Base-by-base conservation (phyloP, 2,888 invertebrate genomes). In the Drosophila formosana region DNA sequence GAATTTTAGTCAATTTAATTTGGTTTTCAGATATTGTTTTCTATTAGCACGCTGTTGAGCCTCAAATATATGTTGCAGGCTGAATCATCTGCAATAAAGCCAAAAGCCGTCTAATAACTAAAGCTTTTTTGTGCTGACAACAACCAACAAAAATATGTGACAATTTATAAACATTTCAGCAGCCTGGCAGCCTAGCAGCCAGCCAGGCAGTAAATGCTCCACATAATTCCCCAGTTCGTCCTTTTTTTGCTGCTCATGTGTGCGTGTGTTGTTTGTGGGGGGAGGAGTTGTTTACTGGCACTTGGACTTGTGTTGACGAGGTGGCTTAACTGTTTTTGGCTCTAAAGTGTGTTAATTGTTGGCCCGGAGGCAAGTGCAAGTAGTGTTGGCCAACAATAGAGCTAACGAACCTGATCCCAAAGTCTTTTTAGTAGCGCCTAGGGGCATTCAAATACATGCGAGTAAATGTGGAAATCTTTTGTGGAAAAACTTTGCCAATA, bases 401-500 rank as follows among this genome's bases (percentile, higher is more conserved):
- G 49, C 67, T 73, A 78, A 73, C 61, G 74, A 78, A 37, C 58
- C 53, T 39, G 43, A 43, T 32, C 25, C 28, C 8, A 13, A 47
- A 47, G 46, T 13, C 39, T 25, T 62, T 78, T 76, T 73, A 73
- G 26, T 68, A 47, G 43, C 45, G 55, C 62, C 66, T 32, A n/a
- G 66, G 75, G 78, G 50, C 53, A 61, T 50, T 18, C 18, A 18
- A 25, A 45, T 28, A 8, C 9, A 32, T 32, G 32, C 18, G 18
- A 18, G 30, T 4, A 11, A n/a, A 39, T 28, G 46, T 43, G 28
- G 26, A 63, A 55, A 62, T 60, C 43, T 56, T 46, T 56, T 43
- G 5, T 4, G 34, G 32, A 26, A 28, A 72, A 81, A 81, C 66
- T 84, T 78, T 71, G 37, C 26, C 58, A 71, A 82, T 82, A 72